Base-by-base conservation (phyloP, 2,113 vertebrate species). In the Hiodon tergisus region DNA sequence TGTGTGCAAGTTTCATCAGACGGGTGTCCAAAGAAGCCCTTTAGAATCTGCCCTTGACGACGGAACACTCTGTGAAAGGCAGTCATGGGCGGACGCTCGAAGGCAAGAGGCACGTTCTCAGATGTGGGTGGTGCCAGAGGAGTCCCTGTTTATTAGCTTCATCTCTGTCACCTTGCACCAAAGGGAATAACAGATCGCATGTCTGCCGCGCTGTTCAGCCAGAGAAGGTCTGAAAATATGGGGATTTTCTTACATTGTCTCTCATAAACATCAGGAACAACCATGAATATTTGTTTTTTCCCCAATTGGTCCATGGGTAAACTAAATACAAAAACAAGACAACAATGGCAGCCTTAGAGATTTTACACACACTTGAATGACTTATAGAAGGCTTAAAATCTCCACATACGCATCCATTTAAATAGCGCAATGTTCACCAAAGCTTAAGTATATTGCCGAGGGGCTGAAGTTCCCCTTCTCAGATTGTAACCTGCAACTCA, bases 151-250 rank as follows among this genome's bases (percentile, higher is more conserved):
- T 10, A 9, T 14, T 1, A 9, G 6, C 11, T 17, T 10, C 69
- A 47, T 48, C 55, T 58, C 54, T 57, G 54, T 2, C 1, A 3
- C 55, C 53, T 10, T 31, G 59, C 54, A 50, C 50, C 14, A 71
- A n/a, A 67, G 50, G 46, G 73, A 67, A 74, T 7, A n/a, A 8
- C 52, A 67, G 16, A 67, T 17, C 9, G 71, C 48, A 52, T 11
- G 9, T 7, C 60, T 17, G 47, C 48, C 13, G 13, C n/a, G 6
- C 66, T 69, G 57, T 71, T 11, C 13, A 58, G 69, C 9, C 6
- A 71, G 55, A 48, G 17, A 48, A 6, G 55, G 50, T 59, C 5
- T 17, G 50, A 60, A 47, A 31, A 13, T n/a, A 31, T 71, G 14
- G 53, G 54, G n/a, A 58, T n/a, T 17, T 10, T 50, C 7, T 31